Conservation (phyloP, 2,113 vertebrate genomes). For the Daphoenositta chrysoptera region DNA sequence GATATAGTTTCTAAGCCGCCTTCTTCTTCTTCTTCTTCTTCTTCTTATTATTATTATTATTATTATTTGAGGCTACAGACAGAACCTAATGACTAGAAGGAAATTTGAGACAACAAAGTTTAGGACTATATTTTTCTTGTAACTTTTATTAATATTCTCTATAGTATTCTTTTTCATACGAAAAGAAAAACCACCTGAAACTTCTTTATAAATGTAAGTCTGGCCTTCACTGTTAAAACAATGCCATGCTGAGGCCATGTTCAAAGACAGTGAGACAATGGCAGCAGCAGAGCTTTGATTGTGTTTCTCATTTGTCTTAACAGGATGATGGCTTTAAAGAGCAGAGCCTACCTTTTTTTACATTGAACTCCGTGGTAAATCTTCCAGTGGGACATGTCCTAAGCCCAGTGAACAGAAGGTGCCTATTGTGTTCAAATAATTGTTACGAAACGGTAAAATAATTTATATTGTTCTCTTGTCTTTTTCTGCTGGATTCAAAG, state of each 20-base stretch:
- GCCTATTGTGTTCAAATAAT: not conserved
- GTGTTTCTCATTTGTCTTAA: not conserved
- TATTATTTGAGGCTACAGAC: not conserved
- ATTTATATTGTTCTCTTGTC: not conserved
- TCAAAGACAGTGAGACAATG: not conserved
- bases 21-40: not conserved
- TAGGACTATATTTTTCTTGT: not conserved
- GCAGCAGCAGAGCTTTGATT: not conserved
- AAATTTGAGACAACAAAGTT: not conserved
- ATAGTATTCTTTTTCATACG: not conserved
- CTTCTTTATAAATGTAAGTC: not conserved
- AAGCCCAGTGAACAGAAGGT: not conserved
- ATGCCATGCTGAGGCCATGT: not conserved
- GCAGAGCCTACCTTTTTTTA: not conserved
- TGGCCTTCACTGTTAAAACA: not conserved
- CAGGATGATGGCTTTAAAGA: not conserved
- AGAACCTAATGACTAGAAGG: not conserved
- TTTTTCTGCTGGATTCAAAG: not conserved
- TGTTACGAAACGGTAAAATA: not conserved
- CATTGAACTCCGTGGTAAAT: not conserved
- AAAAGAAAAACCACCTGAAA: not conserved
- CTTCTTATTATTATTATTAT: not conserved
- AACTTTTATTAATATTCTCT: not conserved
- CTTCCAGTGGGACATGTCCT: not conserved
- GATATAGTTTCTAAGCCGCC: not conserved